phyloP scores from a whole-genome alignment of 2,113 vertebrate genomes.

The Ptilonorhynchus violaceus region DNA sequence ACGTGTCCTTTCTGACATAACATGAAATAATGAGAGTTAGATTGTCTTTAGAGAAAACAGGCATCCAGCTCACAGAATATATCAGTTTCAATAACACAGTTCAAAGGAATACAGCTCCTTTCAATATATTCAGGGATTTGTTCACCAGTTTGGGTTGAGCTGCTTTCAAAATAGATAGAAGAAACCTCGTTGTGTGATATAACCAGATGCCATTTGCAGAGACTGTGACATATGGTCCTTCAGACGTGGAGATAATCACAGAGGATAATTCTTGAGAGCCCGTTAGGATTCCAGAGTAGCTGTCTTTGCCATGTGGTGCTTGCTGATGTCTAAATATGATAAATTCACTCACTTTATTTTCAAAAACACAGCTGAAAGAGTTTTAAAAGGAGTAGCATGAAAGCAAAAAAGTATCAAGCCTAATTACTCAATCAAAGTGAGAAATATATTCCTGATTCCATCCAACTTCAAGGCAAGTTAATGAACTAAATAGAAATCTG shows the following conservation, averaged over 20 bases:
- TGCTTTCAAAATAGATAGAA: conserved; percentile 49
- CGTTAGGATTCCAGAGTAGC: conserved; percentile 47
- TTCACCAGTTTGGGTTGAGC: conserved; percentile 32
- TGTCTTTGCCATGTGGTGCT: conserved; percentile 53
- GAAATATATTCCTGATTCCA: conserved; percentile 54
- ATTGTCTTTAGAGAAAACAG: conserved; percentile 13
- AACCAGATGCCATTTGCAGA: conserved; percentile 57
- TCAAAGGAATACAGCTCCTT: conserved; percentile 43
- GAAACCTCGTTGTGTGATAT: conserved; percentile 38
- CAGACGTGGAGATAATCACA: conserved; percentile 60
- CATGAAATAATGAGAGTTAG: not conserved
- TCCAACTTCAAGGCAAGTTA: conserved; percentile 60
- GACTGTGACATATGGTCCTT: conserved; percentile 60
- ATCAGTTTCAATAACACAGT: conserved; percentile 27
- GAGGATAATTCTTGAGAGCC: conserved; percentile 59
- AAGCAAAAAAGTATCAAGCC: conserved; percentile 8
- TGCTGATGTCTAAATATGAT: conserved; percentile 54
- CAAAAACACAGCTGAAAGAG: conserved; percentile 57
- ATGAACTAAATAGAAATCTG: conserved; percentile 55
- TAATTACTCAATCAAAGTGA: conserved; percentile 65
- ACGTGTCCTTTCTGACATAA: not conserved
- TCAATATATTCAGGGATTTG: conserved; percentile 22
- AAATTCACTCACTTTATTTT: conserved; percentile 59
- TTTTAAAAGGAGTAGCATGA: conserved; percentile 42
- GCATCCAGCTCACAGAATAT: not conserved